Base-by-base conservation (phyloP, 2,888 invertebrate genomes). In the Leptopterna dolabrata region DNA sequence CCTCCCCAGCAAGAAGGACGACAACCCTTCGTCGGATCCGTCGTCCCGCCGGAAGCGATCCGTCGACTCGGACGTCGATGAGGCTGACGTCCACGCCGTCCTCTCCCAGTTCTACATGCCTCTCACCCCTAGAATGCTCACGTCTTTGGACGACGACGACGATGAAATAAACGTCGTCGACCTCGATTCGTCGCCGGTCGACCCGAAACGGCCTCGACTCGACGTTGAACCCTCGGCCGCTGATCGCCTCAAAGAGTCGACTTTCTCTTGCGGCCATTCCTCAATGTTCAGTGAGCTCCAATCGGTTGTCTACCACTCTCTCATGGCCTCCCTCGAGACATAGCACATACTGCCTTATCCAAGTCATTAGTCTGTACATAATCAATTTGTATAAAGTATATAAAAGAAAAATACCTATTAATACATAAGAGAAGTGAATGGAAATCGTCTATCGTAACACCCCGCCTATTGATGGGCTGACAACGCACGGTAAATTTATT, bases 91-190 rank as follows among this genome's bases (percentile, higher is more conserved):
- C 73, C 94, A 95, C 90, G 95, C 95, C 90, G 95, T 95, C 6
- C 93, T 95, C 88, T 95, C 94, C 88, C 95, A 95, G 90, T 95
- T 95, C 91, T 95, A 95, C 91, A 94, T 94, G 92, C 94, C 95
- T 88, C 95, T 95, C 14, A 95, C 95, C 0, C 95, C 95, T 41
- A 92, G 95, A 87, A 93, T 95, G 91, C 92, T 95, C 88, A 94
- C 95, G 43, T 94, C 94, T 88, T 94, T 95, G 88, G 95, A 95
- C 91, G 95, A 95, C 89, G 94, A 94, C 89, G 93, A 93, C 89
- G 93, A 93, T 73, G 92, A 92, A 87, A 92, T 92, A 27, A 92
- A 92, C 89, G 91, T 91, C 85, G 92, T 92, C 85, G 92, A 92
- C 90, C 89, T 91, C 90, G 89, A 93, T 91, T 90, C 90, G 91